A percentile compares a stretch with the other conserved stretches of the same genome.
Evolutionary conservation across 2,888 invertebrate genomes (phyloP).

Genomic region (Thecophora atra): DNA sequence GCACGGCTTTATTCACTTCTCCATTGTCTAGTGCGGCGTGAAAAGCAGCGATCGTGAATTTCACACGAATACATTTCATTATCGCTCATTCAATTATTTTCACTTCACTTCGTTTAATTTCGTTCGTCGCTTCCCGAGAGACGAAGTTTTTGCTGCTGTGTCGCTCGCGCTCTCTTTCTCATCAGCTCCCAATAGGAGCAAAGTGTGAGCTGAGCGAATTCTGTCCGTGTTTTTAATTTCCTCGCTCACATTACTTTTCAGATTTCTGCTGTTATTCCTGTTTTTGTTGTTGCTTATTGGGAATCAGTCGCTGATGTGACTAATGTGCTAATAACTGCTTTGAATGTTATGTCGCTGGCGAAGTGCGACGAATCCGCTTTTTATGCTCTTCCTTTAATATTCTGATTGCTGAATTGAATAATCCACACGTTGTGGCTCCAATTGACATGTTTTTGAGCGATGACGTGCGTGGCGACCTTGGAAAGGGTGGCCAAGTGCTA

Average conservation of each 20-base stretch:
- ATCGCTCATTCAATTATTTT: neutral
- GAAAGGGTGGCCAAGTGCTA: too few relatives aligned
- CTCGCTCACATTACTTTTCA: neutral
- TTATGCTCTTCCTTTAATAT: too few relatives aligned
- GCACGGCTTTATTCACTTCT: constrained; percentile 6
- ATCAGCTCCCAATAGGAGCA: too few relatives aligned
- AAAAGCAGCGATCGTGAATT: neutral
- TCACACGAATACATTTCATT: neutral
- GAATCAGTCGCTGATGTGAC: too few relatives aligned
- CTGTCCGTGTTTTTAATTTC: neutral
- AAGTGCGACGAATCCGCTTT: too few relatives aligned
- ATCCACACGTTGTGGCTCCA: too few relatives aligned
- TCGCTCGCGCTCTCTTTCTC: too few relatives aligned
- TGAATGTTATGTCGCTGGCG: too few relatives aligned
- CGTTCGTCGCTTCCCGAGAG: neutral
- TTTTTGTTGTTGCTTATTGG: neutral
- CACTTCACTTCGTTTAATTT: neutral
- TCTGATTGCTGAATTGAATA: too few relatives aligned
- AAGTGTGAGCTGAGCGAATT: neutral
- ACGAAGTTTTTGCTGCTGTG: neutral
- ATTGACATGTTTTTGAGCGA: too few relatives aligned
- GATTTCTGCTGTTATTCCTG: constrained; percentile 3
- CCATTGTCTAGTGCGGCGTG: constrained; percentile 17
- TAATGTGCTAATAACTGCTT: too few relatives aligned
- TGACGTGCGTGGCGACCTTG: too few relatives aligned